Conservation (phyloP, 1,140 invertebrate species). For the Leptinotarsa defecta region DNA sequence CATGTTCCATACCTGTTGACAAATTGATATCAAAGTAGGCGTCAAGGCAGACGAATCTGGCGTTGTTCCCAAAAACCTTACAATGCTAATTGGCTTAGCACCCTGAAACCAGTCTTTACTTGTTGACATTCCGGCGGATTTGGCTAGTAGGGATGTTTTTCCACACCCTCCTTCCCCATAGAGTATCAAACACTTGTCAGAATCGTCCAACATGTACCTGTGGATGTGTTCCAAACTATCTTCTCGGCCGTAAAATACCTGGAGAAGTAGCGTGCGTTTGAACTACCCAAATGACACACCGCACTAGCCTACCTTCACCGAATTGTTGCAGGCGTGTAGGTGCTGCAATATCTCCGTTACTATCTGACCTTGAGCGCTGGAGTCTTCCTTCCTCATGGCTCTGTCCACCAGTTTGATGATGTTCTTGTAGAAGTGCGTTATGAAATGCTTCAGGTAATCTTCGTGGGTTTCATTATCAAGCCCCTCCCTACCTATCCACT, state of each 20-base stretch:
- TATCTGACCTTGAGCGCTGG: slow-evolving; percentile 89
- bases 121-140: slow-evolving; percentile 82
- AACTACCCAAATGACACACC: not conserved
- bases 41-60: slow-evolving; percentile 94
- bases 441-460: slow-evolving; percentile 95
- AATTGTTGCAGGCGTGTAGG: slow-evolving; percentile 94
- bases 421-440: slow-evolving; percentile 92
- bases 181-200: slow-evolving; percentile 88
- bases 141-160: slow-evolving; percentile 94
- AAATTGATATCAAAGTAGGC: slow-evolving; percentile 92
- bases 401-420: slow-evolving; percentile 91
- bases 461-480: slow-evolving; percentile 90
- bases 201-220: slow-evolving; percentile 83
- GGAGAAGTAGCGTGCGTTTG: not conserved
- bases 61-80: slow-evolving; percentile 94
- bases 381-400: slow-evolving; percentile 94
- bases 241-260: slow-evolving; percentile 93
- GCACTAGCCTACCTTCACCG: slow-evolving; percentile 71
- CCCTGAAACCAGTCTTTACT: slow-evolving; percentile 72
- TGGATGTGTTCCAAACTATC: slow-evolving; percentile 82
- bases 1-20: slow-evolving; percentile 75
- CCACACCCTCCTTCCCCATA: slow-evolving; percentile 95
- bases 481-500: slow-evolving; percentile 96
- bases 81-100: slow-evolving; percentile 81
- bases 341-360: slow-evolving; percentile 96